These are phyloP conservation scores for Drosophila orosa DNA, from an alignment of 1,140 invertebrate species.

Conservation along the genomic window DNA sequence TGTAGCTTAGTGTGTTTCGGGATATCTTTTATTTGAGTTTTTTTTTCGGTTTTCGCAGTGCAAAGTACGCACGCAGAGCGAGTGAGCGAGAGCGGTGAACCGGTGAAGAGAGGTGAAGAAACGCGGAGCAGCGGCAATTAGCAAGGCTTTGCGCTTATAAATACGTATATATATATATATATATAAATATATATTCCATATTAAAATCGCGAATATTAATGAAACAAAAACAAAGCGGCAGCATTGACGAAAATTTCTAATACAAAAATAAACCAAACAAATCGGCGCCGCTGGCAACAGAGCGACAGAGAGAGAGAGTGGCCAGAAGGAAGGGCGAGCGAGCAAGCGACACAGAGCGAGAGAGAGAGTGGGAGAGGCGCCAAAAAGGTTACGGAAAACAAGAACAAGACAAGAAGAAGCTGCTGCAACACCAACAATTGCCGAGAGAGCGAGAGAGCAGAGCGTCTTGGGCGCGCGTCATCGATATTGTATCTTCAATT, in stretches of 20 bases:
- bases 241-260: conserved; percentile 53
- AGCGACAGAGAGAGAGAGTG: conserved; percentile 40
- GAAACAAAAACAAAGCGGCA: conserved; percentile 44
- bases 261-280: conserved; percentile 77
- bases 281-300: conserved; percentile 71
- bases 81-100: conserved; percentile 24
- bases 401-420: conserved; percentile 14
- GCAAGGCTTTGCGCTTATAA: conserved; percentile 30
- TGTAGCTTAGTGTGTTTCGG: conserved; percentile 12
- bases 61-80: conserved; percentile 26
- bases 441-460: conserved; percentile 10
- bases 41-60: conserved; percentile 27
- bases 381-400: conserved; percentile 28
- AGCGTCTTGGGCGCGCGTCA: conserved; percentile 38
- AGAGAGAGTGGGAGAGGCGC: conserved; percentile 31
- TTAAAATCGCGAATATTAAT: conserved; percentile 70
- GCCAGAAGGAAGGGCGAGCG: conserved; percentile 4
- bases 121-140: conserved; percentile 19
- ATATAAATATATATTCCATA: conserved; percentile 47
- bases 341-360: conserved; percentile 12
- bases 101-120: conserved; percentile 16
- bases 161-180: neutral
- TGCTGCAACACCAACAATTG: conserved; percentile 12
- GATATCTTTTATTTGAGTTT: conserved; percentile 4
- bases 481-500: conserved; percentile 41